phyloP scores from a whole-genome alignment of 2,113 vertebrate genomes.

The Noturus placidus region DNA sequence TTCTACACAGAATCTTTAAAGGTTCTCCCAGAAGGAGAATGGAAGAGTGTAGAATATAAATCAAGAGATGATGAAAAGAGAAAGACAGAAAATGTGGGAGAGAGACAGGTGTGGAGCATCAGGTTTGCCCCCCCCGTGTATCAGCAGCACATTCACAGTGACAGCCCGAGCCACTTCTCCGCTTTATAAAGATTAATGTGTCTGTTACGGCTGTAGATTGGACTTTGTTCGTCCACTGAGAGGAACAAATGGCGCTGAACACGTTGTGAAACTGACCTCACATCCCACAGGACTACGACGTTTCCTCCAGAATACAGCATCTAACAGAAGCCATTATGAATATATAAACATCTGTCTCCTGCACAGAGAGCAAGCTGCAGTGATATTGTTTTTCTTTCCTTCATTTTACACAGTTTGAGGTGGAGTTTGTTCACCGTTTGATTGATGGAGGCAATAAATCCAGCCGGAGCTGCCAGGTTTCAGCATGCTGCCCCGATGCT shows the following conservation, averaged over 20 bases:
- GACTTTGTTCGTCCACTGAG: constrained; percentile 54
- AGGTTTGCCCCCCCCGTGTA: not conserved
- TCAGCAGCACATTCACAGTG: constrained; percentile 21
- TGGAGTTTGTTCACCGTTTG: constrained; percentile 12
- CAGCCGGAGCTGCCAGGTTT: constrained; percentile 13
- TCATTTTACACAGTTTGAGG: constrained; percentile 1
- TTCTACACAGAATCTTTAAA: not conserved
- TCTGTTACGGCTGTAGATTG: constrained; percentile 53
- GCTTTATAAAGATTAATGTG: constrained; percentile 62
- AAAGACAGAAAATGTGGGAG: not conserved
- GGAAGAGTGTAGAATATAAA: not conserved
- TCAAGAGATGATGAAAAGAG: not conserved
- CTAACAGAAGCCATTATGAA: constrained; percentile 2
- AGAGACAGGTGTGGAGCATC: not conserved
- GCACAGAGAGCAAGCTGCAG: not conserved
- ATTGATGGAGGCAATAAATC: constrained; percentile 33
- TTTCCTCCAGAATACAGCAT: not conserved
- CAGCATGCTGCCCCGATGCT: not conserved
- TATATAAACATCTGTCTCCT: not conserved
- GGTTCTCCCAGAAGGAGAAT: not conserved
- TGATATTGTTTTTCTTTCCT: constrained; percentile 8
- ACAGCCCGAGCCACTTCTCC: constrained; percentile 35
- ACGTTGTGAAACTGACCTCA: not conserved
- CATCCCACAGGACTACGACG: not conserved
- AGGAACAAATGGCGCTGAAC: constrained; percentile 48